Base-by-base conservation (phyloP, 2,797 vertebrate species). In the Nyctibius grandis region DNA sequence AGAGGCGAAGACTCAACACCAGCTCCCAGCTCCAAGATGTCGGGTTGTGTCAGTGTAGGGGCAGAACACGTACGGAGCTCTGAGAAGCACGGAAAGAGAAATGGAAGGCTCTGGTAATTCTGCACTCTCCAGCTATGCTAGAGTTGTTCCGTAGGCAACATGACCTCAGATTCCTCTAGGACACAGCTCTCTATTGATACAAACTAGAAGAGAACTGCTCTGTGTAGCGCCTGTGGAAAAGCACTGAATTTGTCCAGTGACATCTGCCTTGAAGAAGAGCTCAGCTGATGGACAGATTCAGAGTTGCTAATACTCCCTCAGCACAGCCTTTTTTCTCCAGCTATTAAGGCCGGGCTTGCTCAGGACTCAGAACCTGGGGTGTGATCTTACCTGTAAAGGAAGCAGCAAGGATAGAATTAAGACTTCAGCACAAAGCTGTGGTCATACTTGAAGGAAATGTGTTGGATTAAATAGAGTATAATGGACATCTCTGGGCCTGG, bases 41-140 rank as follows among this genome's bases (percentile, higher is more conserved):
- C 15, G 0, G 1, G 6, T 29, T 42, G 38, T 70, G 40, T 67
- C 81, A 23, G 26, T 12, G 42, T 0, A 81, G 40, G 51, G 73
- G 61, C 31, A 8, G 9, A 63, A 45, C 25, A 19, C 1, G 0
- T 9, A n/a, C 1, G 28, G 56, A 80, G 65, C 73, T 83, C 69
- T 44, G 54, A 61, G 83, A 72, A 69, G 76, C 45, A 42, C 44
- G 17, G 60, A 25, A 47, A 65, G 20, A 83, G 44, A 70, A 70
- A 44, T 3, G 31, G 77, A 63, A 59, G 31, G 51, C n/a, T 90
- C 54, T 33, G 51, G 60, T 34, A 56, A 69, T 26, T 59, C 74
- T 40, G n/a, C 51, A 18, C 44, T 57, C 75, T 6, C 19, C 68
- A 89, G 75, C 59, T 65, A 8, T 8, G n/a, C 38, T 53, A 50